Evolutionary conservation across 2,113 vertebrate genomes (phyloP), one percentile per base, ranked within the genome.

Genomic region (Entomyzon cyanotis): DNA sequence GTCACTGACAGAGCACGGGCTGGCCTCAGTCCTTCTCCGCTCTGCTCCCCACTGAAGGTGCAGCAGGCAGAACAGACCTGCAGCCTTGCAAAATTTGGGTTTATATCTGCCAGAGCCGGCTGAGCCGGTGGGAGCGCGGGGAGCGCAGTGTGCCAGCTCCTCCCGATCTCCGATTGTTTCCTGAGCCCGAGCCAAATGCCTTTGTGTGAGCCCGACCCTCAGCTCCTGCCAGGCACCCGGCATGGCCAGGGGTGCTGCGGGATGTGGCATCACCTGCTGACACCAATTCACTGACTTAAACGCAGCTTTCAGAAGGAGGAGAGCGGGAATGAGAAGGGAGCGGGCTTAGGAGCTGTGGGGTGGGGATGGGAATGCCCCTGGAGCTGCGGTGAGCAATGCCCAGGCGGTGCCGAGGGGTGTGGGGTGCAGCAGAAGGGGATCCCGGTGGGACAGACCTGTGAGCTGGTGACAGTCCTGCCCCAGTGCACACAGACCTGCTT

Each of bases 371-470:
- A 35, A 3, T 58, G 50, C 6, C n/a, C 21, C 35, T 14, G 3
- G 68, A 44, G 60, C 20, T 3, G 15, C 11, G 8, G 31, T 15
- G 56, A 39, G 64, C 1, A 7, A 47, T 70, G 62, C 35, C 35
- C 17, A 6, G 10, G 55, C 2, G 0, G 4, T 30, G 59, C 55
- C 3, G 3, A 12, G 19, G 42, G 58, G 19, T 21, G 22, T 50
- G 28, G 30, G 30, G 30, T 9, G 5, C 62, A 11, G 86, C 22
- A 90, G 9, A 12, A 23, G 22, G 13, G 55, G 19, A 1, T 59
- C 10, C 9, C 1, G 31, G 0, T 24, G 33, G 55, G n/a, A 47
- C 25, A 28, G 11, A 15, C 11, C 56, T 11, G 0, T 3, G 47
- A 46, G 69, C 42, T 49, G 59, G 68, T 17, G 78, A 10, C 24